Evolutionary conservation across 2,888 invertebrate genomes (phyloP), one percentile per base, ranked within the genome.

Genomic region (Neoaliturus tenellus): DNA sequence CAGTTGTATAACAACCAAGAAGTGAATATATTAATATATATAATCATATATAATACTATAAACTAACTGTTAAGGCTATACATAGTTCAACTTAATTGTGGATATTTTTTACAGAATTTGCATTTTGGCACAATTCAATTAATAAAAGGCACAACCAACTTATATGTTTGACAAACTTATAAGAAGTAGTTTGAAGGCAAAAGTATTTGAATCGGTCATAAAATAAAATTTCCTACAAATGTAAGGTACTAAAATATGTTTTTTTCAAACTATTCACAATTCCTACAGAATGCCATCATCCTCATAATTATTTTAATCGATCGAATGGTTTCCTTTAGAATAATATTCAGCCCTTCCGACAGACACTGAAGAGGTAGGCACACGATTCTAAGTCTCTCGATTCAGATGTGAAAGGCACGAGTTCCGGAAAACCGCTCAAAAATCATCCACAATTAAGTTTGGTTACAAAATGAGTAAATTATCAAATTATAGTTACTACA

Each of bases 11-110:
- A 78, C 78, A 78, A 78, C 78, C 78, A 78, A 78, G 78, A 55
- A 78, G 78, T 78, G 78, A 78, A 78, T 78, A 78, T 78, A 78
- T 78, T 78, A 78, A 78, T 78, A 78, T 78, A 78, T 75, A 33
- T 55, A 20, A 33, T 48, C 23, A 75, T 55, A 78, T 78, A 78
- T 78, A 55, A 78, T 78, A 78, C 55, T 78, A 78, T 28, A 78
- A 75, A 78, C 78, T 78, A 78, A 78, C 35, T 48, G 41, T 78
- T 78, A 78, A 78, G 78, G 78, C 78, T 78, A 55, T 78, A 78
- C 78, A 78, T 75, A 5, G 8, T 5, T 55, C 25, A 35, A 78
- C 78, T 78, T 78, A 78, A 78, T 78, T 78, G 78, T 55, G 78
- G 78, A 78, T 78, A 55, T 33, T 78, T 78, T n/a, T 78, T 78